A percentile compares a stretch with the other conserved stretches of the same genome.
Evolutionary conservation across 2,113 vertebrate species (phyloP).

Genomic region (Bolborhynchus lineola): DNA sequence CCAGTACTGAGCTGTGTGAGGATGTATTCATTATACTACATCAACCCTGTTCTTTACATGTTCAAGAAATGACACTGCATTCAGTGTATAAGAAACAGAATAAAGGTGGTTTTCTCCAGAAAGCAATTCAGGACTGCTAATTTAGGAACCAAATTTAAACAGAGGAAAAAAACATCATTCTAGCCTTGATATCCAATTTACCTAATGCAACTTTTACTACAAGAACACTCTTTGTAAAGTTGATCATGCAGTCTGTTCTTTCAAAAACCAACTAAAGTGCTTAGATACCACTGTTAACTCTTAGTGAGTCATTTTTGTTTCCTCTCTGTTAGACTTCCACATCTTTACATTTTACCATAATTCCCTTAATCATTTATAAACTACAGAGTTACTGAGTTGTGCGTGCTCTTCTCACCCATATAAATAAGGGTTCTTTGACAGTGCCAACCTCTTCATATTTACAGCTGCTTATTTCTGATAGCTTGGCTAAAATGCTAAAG

Average conservation of each 20-base stretch:
- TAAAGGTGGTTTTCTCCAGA: background rate
- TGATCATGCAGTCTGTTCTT: background rate
- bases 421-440: background rate
- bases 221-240: background rate
- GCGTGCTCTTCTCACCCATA: background rate
- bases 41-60: background rate
- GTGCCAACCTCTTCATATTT: background rate
- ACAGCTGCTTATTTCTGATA: background rate
- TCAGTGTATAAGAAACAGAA: background rate
- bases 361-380: background rate
- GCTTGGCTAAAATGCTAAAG: background rate
- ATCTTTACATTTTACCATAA: background rate
- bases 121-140: background rate
- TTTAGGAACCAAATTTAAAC: background rate
- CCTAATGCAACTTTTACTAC: background rate
- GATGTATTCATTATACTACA: background rate
- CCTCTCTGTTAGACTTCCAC: background rate
- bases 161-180: background rate
- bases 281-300: background rate
- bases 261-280: background rate
- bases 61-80: background rate
- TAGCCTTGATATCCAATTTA: background rate
- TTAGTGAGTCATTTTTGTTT: background rate
- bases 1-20: background rate
- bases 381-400: background rate